phyloP scores from a whole-genome alignment of 2,888 invertebrate species.

The Sympetrum striolatum region DNA sequence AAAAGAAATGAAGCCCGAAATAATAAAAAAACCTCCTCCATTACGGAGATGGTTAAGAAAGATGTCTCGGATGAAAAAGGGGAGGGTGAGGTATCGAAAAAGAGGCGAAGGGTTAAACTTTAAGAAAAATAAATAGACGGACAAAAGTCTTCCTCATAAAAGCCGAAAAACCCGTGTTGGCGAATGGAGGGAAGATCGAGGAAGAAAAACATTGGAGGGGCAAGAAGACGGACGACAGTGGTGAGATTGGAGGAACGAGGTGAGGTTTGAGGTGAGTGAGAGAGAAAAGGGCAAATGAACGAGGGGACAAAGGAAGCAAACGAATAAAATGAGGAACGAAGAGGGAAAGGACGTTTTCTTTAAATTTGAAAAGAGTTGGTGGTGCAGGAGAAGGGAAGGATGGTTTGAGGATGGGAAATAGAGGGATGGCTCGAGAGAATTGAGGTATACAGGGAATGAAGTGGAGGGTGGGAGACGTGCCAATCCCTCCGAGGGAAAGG shows the following conservation, averaged over 20 bases:
- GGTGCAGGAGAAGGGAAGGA: neutral
- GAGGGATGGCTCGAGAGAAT: neutral
- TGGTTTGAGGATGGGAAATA: neutral
- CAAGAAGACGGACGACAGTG: neutral
- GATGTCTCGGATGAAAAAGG: neutral
- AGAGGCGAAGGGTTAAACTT: too few relatives aligned
- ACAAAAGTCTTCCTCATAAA: neutral
- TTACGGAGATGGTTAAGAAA: neutral
- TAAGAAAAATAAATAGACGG: neutral
- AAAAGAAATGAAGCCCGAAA: neutral
- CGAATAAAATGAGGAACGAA: neutral
- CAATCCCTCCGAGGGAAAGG: neutral
- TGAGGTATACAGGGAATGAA: neutral
- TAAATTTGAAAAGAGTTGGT: constrained; percentile 19
- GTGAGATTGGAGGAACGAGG: neutral
- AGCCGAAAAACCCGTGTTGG: neutral
- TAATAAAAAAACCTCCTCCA: neutral
- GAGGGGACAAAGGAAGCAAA: neutral
- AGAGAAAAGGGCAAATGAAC: neutral
- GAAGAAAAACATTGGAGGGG: neutral
- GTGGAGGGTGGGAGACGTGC: neutral
- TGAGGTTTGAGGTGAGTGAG: neutral
- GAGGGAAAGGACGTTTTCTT: constrained; percentile 1
- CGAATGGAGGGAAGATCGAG: neutral
- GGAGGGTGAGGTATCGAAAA: neutral